A percentile compares a stretch with the other conserved stretches of the same genome.
Evolutionary conservation across 2,888 invertebrate genomes (phyloP).

Genomic region (Thelaira solivaga): DNA sequence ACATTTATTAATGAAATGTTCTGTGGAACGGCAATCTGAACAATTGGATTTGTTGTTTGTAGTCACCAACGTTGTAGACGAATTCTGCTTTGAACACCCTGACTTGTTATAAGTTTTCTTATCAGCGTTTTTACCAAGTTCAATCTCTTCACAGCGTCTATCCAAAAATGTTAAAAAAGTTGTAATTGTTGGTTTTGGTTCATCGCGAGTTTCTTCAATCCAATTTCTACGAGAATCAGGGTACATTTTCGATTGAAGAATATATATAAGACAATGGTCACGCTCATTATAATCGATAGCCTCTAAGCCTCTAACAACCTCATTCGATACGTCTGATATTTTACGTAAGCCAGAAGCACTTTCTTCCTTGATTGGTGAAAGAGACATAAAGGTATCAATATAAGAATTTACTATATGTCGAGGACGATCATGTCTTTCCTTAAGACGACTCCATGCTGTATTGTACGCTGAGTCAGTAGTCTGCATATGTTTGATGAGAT

Average conservation of each 20-base stretch:
- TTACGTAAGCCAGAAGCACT: not conserved
- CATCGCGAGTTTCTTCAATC: not conserved
- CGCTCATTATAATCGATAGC: not conserved
- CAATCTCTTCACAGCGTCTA: not conserved
- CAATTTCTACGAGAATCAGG: not conserved
- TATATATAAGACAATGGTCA: slow-evolving; percentile 3
- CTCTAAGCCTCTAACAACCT: not conserved
- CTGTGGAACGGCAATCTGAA: not conserved
- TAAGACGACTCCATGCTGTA: not conserved
- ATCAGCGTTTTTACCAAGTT: too few species aligned
- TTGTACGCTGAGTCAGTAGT: not conserved
- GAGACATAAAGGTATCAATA: not conserved
- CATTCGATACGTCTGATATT: not conserved
- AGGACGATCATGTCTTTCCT: not conserved
- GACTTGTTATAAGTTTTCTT: too few species aligned
- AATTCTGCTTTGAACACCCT: too few species aligned
- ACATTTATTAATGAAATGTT: slow-evolving; percentile 1
- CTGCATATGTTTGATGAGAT: not conserved
- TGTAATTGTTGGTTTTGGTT: not conserved
- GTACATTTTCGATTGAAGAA: not conserved
- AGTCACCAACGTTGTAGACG: not conserved
- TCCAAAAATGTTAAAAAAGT: slow-evolving; percentile 1
- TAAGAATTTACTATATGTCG: not conserved
- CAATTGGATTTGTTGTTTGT: not conserved
- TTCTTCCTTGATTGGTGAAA: not conserved